phyloP scores from a whole-genome alignment of 2,113 vertebrate species.

The Triplophysa dalaica region DNA sequence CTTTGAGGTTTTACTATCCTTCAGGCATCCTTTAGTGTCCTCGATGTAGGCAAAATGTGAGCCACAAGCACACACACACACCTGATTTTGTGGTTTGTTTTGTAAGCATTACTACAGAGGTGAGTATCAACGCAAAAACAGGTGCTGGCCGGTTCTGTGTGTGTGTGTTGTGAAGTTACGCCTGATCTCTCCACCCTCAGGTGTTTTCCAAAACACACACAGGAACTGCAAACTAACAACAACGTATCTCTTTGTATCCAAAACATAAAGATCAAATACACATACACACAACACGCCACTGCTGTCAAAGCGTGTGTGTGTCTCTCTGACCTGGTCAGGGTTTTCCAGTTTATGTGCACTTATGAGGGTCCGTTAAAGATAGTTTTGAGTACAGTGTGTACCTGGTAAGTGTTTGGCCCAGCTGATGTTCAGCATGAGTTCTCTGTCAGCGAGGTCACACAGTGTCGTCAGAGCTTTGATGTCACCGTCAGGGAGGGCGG shows the following conservation, averaged over 20 bases:
- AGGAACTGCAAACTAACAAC: slow-evolving; percentile 21
- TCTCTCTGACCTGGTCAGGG: no score
- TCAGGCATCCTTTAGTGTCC: no score
- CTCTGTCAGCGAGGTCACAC: slow-evolving; percentile 94
- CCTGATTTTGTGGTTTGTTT: slow-evolving; percentile 68
- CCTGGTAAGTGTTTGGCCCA: slow-evolving; percentile 99
- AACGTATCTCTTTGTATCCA: slow-evolving; percentile 19
- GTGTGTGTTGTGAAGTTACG: not conserved
- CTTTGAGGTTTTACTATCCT: not conserved
- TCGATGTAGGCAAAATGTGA: not conserved
- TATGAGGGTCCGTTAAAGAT: no score
- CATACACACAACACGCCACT: slow-evolving; percentile 47
- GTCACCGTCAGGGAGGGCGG: slow-evolving; percentile 93
- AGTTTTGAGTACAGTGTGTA: slow-evolving; percentile 53
- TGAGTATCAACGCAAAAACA: slow-evolving; percentile 68
- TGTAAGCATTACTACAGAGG: slow-evolving; percentile 68
- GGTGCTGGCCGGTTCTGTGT: slow-evolving; percentile 68
- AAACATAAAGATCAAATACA: slow-evolving; percentile 31
- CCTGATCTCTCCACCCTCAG: not conserved
- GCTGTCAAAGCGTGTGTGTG: not conserved
- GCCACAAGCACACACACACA: slow-evolving; percentile 40
- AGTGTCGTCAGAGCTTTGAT: slow-evolving; percentile 98
- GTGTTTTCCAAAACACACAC: slow-evolving; percentile 4
- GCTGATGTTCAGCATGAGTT: slow-evolving; percentile 97
- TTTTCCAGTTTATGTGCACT: no score